Percentiles rank a stretch among this genome's conserved stretches.
These are phyloP conservation scores for Drosophila merina DNA, from an alignment of 2,888 invertebrate species.

Conservation along the genomic window DNA sequence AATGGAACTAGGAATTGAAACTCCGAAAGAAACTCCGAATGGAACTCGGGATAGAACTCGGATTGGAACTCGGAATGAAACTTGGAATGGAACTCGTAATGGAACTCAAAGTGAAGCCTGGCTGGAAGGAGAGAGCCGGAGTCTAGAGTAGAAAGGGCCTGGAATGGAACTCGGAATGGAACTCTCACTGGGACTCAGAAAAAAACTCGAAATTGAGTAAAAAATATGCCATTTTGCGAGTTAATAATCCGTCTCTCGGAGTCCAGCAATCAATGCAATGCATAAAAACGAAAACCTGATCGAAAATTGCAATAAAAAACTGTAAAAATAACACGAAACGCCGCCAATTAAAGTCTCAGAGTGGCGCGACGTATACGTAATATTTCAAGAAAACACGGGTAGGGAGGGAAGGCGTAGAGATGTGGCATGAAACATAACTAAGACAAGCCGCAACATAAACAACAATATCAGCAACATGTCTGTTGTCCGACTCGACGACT, in stretches of 20 bases:
- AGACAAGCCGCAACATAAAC: conserved; percentile 31
- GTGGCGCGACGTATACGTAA: conserved; percentile 36
- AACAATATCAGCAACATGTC: conserved; percentile 27
- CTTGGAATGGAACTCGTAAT: too few species aligned
- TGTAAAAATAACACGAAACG: conserved; percentile 19
- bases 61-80: too few species aligned
- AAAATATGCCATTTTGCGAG: conserved; percentile 37
- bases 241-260: conserved; percentile 30
- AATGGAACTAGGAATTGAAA: too few species aligned
- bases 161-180: too few species aligned
- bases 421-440: conserved; percentile 18
- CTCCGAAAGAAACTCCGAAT: too few species aligned
- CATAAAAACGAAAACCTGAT: conserved; percentile 8
- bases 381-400: conserved; percentile 14
- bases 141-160: conserved; percentile 2
- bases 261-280: not conserved
- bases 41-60: too few species aligned
- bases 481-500: too few species aligned
- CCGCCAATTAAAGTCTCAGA: conserved; percentile 43
- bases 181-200: too few species aligned
- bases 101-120: too few species aligned
- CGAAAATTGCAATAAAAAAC: conserved; percentile 14
- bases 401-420: not conserved
- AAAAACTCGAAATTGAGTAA: conserved; percentile 34
- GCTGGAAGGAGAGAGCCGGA: not conserved